phyloP scores from a whole-genome alignment of 2,888 invertebrate genomes.

The Timandra comae region DNA sequence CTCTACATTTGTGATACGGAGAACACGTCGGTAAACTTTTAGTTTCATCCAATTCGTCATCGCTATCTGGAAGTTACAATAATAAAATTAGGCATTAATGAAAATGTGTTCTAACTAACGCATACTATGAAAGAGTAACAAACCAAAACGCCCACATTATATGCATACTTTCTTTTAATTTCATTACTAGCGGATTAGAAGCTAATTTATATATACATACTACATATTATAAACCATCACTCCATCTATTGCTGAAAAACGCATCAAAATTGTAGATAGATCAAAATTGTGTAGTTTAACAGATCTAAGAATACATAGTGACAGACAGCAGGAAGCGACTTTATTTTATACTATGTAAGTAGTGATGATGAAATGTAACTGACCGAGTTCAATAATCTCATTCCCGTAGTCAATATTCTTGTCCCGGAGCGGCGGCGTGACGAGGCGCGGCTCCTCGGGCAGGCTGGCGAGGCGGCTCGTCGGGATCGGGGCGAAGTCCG shows the following conservation, averaged over 20 bases:
- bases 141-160: too few relatives aligned
- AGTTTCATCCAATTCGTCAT: conserved; percentile 37
- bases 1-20: conserved; percentile 58
- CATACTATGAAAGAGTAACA: too few relatives aligned
- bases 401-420: conserved; percentile 34
- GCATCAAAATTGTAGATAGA: not conserved
- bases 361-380: too few relatives aligned
- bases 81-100: too few relatives aligned
- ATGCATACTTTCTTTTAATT: too few relatives aligned
- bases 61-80: conserved; percentile 66
- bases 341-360: too few relatives aligned
- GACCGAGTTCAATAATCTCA: conserved; percentile 57
- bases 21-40: conserved; percentile 37
- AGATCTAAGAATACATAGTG: not conserved
- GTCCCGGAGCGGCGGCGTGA: conserved; percentile 43
- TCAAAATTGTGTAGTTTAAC: too few relatives aligned
- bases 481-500: conserved; percentile 35
- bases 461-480: conserved; percentile 31
- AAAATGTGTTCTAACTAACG: too few relatives aligned
- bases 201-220: too few relatives aligned
- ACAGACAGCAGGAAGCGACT: too few relatives aligned
- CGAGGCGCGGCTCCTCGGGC: conserved; percentile 40
- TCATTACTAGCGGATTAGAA: too few relatives aligned
- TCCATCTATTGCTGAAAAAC: not conserved
- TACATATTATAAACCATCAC: too few relatives aligned